Evolutionary conservation across 2,888 invertebrate genomes (phyloP), one percentile per base, ranked within the genome.

Genomic region (Phengaris arion): DNA sequence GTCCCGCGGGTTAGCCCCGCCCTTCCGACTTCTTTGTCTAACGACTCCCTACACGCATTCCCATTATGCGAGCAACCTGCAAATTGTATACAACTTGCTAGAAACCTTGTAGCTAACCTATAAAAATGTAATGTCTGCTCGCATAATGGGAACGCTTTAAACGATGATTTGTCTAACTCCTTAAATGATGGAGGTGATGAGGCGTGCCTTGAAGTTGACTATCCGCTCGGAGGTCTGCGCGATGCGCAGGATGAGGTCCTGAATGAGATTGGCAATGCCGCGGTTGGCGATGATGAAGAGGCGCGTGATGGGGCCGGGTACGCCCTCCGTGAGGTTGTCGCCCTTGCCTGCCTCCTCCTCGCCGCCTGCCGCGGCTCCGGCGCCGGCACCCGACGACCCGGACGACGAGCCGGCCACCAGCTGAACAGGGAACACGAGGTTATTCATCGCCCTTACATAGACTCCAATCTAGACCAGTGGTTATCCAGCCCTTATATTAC

Each of bases 161-260:
- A 59, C 57, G 22, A 64, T 35, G 35, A 35, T 8, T 10, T 22
- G 35, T 35, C 64, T 6, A 22, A 7, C 64, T 64, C 64, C 64
- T 95, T 97, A 97, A 93, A 98, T 97, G 92, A 97, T 96, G 83
- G 97, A 97, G 85, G 97, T 98, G 91, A 98, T 97, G 86, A 98
- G 94, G 94, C 97, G 96, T 89, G 97, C 97, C 94, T 97, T 98
- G 96, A 97, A 98, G 96, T 97, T 97, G 86, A 98, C 97, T 94
- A 98, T 96, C 92, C 97, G 96, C 93, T 98, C 97, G 88, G 97
- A 97, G 87, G 97, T 97, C 91, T 97, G 97, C 77, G 97, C 97
- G 89, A 97, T 94, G 90, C 97, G 97, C 88, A 97, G 95, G 91
- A 97, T 97, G 84, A 98, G 95, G 92, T 98, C 97, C 91, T 97